Conservation (phyloP, 53 echinoderm and acorn worm species). For the Holothuria leucospilota region DNA sequence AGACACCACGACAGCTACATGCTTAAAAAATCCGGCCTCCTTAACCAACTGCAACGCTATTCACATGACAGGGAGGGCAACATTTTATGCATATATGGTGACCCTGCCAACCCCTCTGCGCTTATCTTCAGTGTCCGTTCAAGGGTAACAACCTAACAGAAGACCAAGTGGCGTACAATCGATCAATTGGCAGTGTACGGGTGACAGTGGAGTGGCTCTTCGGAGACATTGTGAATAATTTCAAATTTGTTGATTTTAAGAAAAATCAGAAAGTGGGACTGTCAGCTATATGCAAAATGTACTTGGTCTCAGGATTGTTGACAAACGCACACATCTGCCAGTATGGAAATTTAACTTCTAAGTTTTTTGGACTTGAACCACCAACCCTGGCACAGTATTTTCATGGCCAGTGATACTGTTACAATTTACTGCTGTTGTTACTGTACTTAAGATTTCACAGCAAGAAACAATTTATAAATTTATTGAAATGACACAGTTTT, state of each 20-base stretch:
- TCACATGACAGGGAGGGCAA: constrained; percentile 58
- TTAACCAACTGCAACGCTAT: constrained; percentile 30
- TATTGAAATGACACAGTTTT: no score
- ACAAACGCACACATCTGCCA: constrained; percentile 63
- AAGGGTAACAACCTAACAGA: constrained; percentile 43
- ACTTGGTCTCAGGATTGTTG: constrained; percentile 43
- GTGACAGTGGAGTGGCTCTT: constrained; percentile 73
- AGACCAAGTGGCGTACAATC: constrained; percentile 63
- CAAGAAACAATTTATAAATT: no score
- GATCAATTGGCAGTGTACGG: constrained; percentile 63
- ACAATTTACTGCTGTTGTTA: no score
- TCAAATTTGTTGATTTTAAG: constrained; percentile 46
- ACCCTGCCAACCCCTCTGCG: constrained; percentile 62
- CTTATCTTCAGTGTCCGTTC: constrained; percentile 69
- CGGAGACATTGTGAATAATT: constrained; percentile 60
- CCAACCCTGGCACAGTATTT: constrained; percentile 15
- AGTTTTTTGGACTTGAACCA: neutral
- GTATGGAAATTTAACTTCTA: constrained; percentile 47
- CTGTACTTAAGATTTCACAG: no score
- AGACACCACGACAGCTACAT: constrained; percentile 51
- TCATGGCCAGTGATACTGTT: neutral
- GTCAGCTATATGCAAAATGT: constrained; percentile 60
- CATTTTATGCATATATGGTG: constrained; percentile 15
- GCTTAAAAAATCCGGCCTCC: no score
- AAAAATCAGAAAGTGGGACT: constrained; percentile 56